These are phyloP conservation scores for Sturnus vulgaris DNA, from an alignment of 2,113 vertebrate genomes.

Conservation along the genomic window DNA sequence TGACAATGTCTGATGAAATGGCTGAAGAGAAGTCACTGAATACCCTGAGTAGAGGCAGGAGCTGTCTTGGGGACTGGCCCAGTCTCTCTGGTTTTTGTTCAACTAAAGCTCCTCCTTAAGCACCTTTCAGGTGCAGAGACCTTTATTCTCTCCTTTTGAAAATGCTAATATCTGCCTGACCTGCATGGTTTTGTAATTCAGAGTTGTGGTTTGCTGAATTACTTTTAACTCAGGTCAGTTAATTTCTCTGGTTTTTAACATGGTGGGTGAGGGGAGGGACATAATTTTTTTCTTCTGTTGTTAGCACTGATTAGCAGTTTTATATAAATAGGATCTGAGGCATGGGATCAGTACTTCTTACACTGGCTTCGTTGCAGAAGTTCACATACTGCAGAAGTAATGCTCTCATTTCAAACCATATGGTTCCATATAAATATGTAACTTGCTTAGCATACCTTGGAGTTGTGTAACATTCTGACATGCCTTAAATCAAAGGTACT, in stretches of 20 bases:
- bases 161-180: neutral
- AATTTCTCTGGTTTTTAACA: neutral
- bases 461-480: neutral
- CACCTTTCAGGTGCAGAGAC: neutral
- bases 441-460: neutral
- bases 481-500: neutral
- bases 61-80: neutral
- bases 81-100: neutral
- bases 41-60: neutral
- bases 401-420: constrained; percentile 31
- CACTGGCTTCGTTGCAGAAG: neutral
- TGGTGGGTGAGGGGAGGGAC: neutral
- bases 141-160: neutral
- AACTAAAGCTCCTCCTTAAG: neutral
- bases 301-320: neutral
- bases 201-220: neutral
- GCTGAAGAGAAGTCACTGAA: neutral
- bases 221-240: neutral
- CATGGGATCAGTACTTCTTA: constrained; percentile 9
- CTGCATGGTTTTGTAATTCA: neutral
- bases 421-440: constrained; percentile 14
- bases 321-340: constrained; percentile 4
- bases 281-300: neutral
- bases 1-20: neutral
- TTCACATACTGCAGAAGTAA: constrained; percentile 24